Percentiles rank a stretch among this genome's conserved stretches.
These are phyloP conservation scores for Oxyura jamaicensis DNA, from an alignment of 2,113 vertebrate species.

Conservation along the genomic window DNA sequence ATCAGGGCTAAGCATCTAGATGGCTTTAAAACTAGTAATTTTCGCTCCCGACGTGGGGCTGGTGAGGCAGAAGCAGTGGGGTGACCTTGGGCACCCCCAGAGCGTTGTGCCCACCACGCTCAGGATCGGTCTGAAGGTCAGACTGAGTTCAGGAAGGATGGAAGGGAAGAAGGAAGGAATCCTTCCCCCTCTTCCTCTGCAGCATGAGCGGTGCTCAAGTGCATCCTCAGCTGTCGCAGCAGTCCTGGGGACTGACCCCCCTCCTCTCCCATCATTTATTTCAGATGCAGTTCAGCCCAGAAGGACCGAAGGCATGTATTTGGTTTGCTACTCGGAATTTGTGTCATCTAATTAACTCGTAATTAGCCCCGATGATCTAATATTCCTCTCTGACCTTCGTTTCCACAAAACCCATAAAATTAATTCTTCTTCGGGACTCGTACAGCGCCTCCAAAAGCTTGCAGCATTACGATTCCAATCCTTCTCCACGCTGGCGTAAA, in stretches of 20 bases:
- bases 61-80: not conserved
- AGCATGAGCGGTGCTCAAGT: not conserved
- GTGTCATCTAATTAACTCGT: not conserved
- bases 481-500: not conserved
- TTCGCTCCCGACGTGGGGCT: not conserved
- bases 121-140: not conserved
- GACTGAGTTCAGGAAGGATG: not conserved
- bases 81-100: not conserved
- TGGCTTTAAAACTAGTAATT: too few species aligned
- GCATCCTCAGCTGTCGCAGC: not conserved
- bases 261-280: not conserved
- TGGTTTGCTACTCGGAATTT: not conserved
- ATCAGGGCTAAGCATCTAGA: accelerated
- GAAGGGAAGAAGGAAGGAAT: not conserved
- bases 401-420: not conserved
- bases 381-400: not conserved
- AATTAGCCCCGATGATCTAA: not conserved
- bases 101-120: accelerated
- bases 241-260: not conserved
- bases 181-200: not conserved
- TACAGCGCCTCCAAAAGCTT: not conserved
- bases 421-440: not conserved
- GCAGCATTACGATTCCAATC: not conserved
- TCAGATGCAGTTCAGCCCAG: not conserved
- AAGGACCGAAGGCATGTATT: not conserved